Percentiles rank a stretch among this genome's conserved stretches.
These are phyloP conservation scores for Lasioglossum oenotherae DNA, from an alignment of 2,888 invertebrate genomes.

Conservation along the genomic window DNA sequence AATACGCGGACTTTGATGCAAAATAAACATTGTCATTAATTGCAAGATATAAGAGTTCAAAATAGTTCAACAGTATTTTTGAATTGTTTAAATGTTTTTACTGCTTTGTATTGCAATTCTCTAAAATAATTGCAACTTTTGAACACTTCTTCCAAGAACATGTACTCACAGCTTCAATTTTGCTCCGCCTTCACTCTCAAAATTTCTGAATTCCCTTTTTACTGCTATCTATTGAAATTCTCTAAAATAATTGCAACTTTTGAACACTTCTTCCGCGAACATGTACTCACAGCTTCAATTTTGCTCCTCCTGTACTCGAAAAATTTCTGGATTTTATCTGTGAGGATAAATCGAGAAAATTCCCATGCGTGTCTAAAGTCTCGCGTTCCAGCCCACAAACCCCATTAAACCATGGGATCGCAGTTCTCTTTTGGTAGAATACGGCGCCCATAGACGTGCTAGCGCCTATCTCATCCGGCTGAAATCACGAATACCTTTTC, in stretches of 20 bases:
- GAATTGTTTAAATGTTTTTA: background rate
- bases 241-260: too few species aligned
- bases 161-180: too few species aligned
- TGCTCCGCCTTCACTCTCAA: too few species aligned
- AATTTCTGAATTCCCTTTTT: too few species aligned
- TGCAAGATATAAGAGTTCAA: background rate
- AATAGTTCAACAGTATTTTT: background rate
- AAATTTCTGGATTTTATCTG: background rate
- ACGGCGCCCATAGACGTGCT: conserved; percentile 30
- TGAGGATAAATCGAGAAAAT: background rate
- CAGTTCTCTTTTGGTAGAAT: conserved; percentile 1
- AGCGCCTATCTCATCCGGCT: conserved; percentile 20
- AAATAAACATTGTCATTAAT: background rate
- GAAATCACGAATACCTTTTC: conserved; percentile 52
- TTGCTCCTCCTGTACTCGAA: too few species aligned
- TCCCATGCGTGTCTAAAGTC: background rate
- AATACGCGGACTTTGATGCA: background rate
- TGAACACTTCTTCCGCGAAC: too few species aligned
- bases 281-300: too few species aligned
- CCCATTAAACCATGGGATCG: conserved; percentile 19
- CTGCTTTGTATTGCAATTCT: too few species aligned
- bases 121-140: too few species aligned
- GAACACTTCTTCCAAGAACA: too few species aligned
- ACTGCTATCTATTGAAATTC: too few species aligned
- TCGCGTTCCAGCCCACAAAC: background rate